phyloP scores from a whole-genome alignment of 2,797 vertebrate species.

The Adelosebastes latens region DNA sequence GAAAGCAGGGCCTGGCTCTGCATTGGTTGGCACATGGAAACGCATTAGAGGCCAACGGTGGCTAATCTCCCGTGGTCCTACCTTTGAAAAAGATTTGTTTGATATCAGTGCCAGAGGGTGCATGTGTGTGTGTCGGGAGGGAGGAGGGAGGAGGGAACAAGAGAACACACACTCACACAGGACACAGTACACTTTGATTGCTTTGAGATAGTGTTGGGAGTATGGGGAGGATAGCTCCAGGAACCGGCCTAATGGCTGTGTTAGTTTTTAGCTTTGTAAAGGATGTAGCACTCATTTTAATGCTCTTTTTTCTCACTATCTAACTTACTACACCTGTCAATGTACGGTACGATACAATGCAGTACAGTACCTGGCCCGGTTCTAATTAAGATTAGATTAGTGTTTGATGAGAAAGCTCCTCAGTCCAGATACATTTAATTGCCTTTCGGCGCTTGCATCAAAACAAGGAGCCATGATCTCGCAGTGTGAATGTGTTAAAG shows the following conservation, averaged over 20 bases:
- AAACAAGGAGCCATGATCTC: conserved; percentile 32
- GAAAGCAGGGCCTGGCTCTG: conserved; percentile 57
- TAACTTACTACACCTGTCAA: neutral
- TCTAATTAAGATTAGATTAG: conserved; percentile 21
- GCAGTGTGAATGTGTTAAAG: conserved; percentile 52
- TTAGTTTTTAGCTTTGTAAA: conserved; percentile 25
- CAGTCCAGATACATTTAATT: conserved; percentile 23
- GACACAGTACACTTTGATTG: conserved; percentile 4
- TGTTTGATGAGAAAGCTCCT: conserved; percentile 15
- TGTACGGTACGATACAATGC: neutral
- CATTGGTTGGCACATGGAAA: conserved; percentile 63
- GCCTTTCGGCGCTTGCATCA: conserved; percentile 16
- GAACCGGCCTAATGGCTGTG: neutral
- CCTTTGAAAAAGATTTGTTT: conserved; percentile 73
- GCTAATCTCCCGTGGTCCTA: conserved; percentile 64
- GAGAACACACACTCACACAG: neutral
- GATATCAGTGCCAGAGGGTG: conserved; percentile 63
- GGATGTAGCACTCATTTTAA: neutral
- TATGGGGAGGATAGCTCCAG: neutral
- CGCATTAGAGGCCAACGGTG: conserved; percentile 58
- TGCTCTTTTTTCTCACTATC: neutral
- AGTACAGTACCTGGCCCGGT: neutral
- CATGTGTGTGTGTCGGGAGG: conserved; percentile 14
- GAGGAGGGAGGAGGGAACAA: neutral
- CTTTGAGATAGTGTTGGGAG: conserved; percentile 23